Base-by-base conservation (phyloP, 2,113 vertebrate genomes). In the Bettongia penicillata region DNA sequence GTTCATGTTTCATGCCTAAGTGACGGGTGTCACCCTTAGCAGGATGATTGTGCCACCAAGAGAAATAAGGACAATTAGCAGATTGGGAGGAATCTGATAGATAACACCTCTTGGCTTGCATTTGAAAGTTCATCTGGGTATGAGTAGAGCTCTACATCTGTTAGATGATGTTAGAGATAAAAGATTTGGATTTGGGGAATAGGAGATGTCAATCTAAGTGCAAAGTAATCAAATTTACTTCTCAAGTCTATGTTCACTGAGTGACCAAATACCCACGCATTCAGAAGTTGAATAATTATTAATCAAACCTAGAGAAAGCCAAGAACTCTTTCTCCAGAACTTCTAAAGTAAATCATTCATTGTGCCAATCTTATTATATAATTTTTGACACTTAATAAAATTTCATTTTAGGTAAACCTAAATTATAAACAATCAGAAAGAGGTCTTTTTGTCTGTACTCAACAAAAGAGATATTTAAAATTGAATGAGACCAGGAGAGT, bases 401-500 rank as follows among this genome's bases (percentile, higher is more conserved):
- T 22, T 49, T 31, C 1, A 3, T 7, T n/a, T 53, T 53, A 89
- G 0, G 16, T 22, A 89, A 23, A 55, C 3, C 61, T 53, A n/a
- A 52, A 37, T 3, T 24, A 11, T 47, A 49, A n/a, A 50, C 24
- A 84, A 2, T 84, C n/a, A 48, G 49, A 43, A 47, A 50, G 7
- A 53, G 0, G 6, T 10, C 12, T 8, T 48, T 61, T 37, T 31
- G 23, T 52, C 8, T 4, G 53, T 2, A 28, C 50, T 51, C 6
- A 91, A 55, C 47, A 0, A 31, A 25, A 61, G 26, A 14, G 0
- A 11, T 16, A 0, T 0, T 0, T 9, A n/a, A 12, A 37, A 22
- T 11, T 14, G 2, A n/a, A 90, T 19, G 6, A 26, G 1, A 2
- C 2, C 0, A 1, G 37, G 1, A 23, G 19, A 3, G 3, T 4